Evolutionary conservation across 2,888 invertebrate genomes (phyloP), one percentile per base, ranked within the genome.

Genomic region (Branchinecta sandiegonensis): DNA sequence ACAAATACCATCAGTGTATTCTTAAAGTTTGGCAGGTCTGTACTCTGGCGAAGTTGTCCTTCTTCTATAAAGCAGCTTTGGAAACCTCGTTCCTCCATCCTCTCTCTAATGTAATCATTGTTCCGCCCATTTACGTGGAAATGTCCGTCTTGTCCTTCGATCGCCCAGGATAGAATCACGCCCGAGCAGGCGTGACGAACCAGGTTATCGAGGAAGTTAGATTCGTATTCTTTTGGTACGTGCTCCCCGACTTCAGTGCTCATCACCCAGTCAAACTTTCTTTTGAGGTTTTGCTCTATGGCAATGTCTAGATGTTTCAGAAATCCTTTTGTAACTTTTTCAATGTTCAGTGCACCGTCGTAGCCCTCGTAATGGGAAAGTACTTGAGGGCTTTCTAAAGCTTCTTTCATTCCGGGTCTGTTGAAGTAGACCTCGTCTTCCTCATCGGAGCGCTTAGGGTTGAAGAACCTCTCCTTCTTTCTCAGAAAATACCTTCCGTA

Each of bases 311-410:
- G 1, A 9, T 56, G 63, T 10, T 10, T 56, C n/a, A 56, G 9
- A 10, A 56, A 56, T n/a, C 63, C 63, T 56, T n/a, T 17, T 17
- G 63, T 56, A n/a, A 56, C 9, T 10, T 10, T 56, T 10, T 8
- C 63, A 10, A 56, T 56, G 11, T 56, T 56, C 23, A 56, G 23
- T n/a, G 63, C 11, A 2, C 63, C 63, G 10, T 56, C 63, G 63
- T 56, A 56, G 11, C 63, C 63, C 23, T 56, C 63, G 63, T 56
- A 56, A 56, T 56, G 63, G n/a, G 63, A 56, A 56, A 56, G 14
- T 1, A 56, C 11, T 56, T 56, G 8, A 17, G 63, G 63, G 6
- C 37, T 37, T 37, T 37, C 37, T 37, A 37, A 37, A 17, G 11
- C 8, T 17, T 56, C 23, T 8, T 17, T 56, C 10, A 56, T 23